Percentiles rank a stretch among this genome's conserved stretches.
These are phyloP conservation scores for Pterobdella sp. DNA, from an alignment of 2,888 invertebrate genomes.

Conservation along the genomic window DNA sequence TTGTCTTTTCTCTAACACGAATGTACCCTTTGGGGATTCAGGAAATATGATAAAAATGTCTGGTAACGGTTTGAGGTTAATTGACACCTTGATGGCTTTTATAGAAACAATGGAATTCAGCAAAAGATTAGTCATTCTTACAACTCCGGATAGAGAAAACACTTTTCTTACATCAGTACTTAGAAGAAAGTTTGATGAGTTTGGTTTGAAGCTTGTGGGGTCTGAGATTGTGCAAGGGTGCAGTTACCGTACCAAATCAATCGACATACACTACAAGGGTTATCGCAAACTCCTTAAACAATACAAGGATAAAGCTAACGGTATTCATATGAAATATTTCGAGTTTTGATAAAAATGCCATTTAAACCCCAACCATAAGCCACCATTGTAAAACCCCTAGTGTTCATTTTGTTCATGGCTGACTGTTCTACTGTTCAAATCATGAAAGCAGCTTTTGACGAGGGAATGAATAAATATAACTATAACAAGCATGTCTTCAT, in stretches of 20 bases:
- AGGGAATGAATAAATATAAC: neutral
- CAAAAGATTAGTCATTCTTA: constrained; percentile 4
- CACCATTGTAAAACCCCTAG: neutral
- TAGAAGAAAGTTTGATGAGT: neutral
- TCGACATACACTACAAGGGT: neutral
- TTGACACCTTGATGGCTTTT: constrained; percentile 15
- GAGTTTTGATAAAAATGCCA: neutral
- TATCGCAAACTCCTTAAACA: neutral
- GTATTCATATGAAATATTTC: neutral
- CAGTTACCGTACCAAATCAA: neutral
- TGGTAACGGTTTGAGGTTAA: neutral
- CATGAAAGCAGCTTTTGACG: constrained; percentile 21
- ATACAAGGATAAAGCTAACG: constrained; percentile 13
- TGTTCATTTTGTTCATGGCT: neutral
- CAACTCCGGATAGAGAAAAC: neutral
- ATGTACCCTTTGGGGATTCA: neutral
- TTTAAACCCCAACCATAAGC: neutral
- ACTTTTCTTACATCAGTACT: no score
- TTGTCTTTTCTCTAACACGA: no score
- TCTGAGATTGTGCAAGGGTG: neutral
- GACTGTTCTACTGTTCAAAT: constrained; percentile 10
- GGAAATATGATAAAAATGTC: no score
- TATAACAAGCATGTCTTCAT: neutral
- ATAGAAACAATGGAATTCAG: neutral
- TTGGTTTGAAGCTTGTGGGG: neutral